These are phyloP conservation scores for Thumatha senex DNA, from an alignment of 2,888 invertebrate species.

Conservation along the genomic window DNA sequence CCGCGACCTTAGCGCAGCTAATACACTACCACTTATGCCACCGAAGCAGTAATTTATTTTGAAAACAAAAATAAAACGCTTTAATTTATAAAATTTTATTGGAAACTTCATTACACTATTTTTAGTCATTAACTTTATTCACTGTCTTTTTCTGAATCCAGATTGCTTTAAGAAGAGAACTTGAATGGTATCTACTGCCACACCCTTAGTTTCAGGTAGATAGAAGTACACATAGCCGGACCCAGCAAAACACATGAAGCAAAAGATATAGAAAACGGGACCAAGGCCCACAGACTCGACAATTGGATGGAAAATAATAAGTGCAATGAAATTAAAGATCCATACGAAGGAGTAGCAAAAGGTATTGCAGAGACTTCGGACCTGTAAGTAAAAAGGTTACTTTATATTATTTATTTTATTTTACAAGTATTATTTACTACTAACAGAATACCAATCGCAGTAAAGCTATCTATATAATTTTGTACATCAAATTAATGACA, in stretches of 20 bases:
- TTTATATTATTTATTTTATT: too few relatives aligned
- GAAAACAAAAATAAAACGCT: too few relatives aligned
- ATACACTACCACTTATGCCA: too few relatives aligned
- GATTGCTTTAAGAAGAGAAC: conserved; percentile 44
- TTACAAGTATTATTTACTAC: too few relatives aligned
- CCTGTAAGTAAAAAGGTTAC: conserved; percentile 37
- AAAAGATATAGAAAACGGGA: conserved; percentile 65
- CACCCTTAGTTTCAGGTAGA: conserved; percentile 72
- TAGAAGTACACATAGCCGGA: conserved; percentile 48
- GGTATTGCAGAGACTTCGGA: conserved; percentile 59
- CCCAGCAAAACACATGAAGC: conserved; percentile 50
- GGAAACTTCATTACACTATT: too few relatives aligned
- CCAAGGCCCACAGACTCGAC: conserved; percentile 56
- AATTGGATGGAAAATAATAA: conserved; percentile 61
- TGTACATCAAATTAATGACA: too few relatives aligned
- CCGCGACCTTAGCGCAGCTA: too few relatives aligned
- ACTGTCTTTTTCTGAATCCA: conserved; percentile 15
- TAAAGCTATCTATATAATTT: too few relatives aligned
- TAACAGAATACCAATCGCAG: too few relatives aligned
- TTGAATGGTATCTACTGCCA: conserved; percentile 60
- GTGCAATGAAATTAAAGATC: conserved; percentile 57
- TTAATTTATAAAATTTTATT: too few relatives aligned
- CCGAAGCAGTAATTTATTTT: too few relatives aligned
- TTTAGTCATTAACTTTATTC: not conserved
- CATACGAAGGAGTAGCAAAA: conserved; percentile 50